Evolutionary conservation across 2,797 vertebrate species (phyloP).

Genomic region (Platyrinchus mystaceus): DNA sequence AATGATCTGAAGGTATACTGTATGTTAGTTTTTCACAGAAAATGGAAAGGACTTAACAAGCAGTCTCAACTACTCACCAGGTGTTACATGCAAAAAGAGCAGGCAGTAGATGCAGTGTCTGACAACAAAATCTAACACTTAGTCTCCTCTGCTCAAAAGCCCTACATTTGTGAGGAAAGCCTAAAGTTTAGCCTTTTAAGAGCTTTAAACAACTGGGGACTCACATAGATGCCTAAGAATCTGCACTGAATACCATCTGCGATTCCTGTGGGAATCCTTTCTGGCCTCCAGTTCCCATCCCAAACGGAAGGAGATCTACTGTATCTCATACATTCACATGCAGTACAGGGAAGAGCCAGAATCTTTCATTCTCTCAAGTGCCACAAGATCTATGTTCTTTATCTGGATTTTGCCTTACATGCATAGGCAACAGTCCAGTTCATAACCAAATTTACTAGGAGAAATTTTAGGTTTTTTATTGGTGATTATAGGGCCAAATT

Average conservation of each 20-base stretch:
- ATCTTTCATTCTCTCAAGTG: background rate
- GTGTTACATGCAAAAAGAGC: background rate
- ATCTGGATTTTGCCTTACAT: background rate
- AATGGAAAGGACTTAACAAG: background rate
- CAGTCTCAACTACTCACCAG: background rate
- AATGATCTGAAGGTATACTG: background rate
- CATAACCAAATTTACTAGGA: background rate
- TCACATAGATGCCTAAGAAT: background rate
- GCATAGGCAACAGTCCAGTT: background rate
- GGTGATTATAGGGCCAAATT: background rate
- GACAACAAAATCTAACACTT: background rate
- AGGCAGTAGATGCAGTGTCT: background rate
- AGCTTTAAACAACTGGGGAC: background rate
- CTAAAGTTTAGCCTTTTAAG: background rate
- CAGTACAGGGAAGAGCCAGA: background rate
- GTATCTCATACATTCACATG: no score
- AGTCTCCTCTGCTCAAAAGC: background rate
- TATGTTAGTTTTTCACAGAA: background rate
- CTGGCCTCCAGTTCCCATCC: background rate
- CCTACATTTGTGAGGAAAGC: fast-evolving
- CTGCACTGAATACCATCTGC: background rate
- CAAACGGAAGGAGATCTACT: background rate
- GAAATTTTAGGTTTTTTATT: background rate
- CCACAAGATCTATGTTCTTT: background rate
- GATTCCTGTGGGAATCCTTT: background rate